These are phyloP conservation scores for Grantiella picta DNA, from an alignment of 2,113 vertebrate genomes.

Conservation along the genomic window DNA sequence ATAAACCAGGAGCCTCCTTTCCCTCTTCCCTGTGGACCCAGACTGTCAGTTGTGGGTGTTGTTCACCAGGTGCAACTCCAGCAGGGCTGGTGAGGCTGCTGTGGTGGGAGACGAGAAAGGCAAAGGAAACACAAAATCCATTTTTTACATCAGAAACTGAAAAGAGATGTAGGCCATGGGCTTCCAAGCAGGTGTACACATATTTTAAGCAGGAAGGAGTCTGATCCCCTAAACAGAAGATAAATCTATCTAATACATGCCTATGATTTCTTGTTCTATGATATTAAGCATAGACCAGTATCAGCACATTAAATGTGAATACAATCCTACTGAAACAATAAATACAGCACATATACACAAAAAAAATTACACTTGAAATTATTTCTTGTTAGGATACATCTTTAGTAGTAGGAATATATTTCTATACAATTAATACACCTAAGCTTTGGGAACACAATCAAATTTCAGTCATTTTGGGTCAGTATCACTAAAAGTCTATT, in stretches of 20 bases:
- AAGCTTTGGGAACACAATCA: not conserved
- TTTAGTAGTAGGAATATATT: not conserved
- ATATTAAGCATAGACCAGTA: not conserved
- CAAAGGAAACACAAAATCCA: not conserved
- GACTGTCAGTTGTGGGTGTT: rapidly evolving
- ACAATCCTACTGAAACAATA: not conserved
- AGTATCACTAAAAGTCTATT: not conserved
- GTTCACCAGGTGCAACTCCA: not conserved
- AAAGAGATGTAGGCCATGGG: not conserved
- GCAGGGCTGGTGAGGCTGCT: not conserved
- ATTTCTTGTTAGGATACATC: not conserved
- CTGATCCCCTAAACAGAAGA: not conserved
- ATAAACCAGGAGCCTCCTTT: not conserved
- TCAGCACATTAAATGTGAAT: not conserved
- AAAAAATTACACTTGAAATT: not conserved
- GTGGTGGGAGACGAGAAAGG: not conserved
- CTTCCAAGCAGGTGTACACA: not conserved
- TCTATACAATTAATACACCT: not conserved
- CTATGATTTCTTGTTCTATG: not conserved
- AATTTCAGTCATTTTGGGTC: not conserved
- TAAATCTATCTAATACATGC: rapidly evolving
- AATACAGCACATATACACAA: not conserved
- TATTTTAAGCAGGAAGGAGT: not conserved
- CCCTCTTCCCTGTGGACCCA: not conserved
- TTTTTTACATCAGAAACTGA: not conserved